A percentile compares a stretch with the other conserved stretches of the same genome.
Conservation (phyloP, 2,888 invertebrate species). For the Melanophora roralis region DNA sequence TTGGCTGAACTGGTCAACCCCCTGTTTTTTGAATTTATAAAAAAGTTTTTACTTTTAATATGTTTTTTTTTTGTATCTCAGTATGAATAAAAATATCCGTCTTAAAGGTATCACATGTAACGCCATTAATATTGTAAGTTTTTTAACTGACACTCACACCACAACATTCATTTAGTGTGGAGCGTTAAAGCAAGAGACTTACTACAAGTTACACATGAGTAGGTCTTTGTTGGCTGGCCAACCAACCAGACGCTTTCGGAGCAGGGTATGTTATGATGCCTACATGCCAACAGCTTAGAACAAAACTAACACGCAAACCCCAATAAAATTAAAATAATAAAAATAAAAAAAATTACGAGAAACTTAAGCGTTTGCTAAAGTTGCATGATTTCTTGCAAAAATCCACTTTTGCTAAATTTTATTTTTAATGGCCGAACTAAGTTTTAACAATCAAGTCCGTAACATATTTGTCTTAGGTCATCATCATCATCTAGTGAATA, state of each 20-base stretch:
- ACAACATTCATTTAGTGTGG: background rate
- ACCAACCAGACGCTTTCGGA: conserved; percentile 21
- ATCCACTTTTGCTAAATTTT: conserved; percentile 4
- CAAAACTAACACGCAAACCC: conserved; percentile 43
- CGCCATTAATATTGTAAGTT: conserved; percentile 48
- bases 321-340: background rate
- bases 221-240: conserved; percentile 47
- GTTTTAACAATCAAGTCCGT: conserved; percentile 1
- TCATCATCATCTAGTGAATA: conserved; percentile 4
- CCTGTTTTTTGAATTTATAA: background rate
- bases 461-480: background rate
- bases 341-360: background rate
- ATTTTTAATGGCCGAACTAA: conserved; percentile 52
- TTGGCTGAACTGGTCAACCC: conserved; percentile 33
- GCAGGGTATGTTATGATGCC: background rate
- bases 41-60: background rate
- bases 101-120: conserved; percentile 49
- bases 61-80: conserved; percentile 4
- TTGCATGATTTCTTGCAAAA: conserved; percentile 40
- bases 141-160: conserved; percentile 17
- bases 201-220: conserved; percentile 53
- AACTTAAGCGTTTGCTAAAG: background rate
- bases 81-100: conserved; percentile 20
- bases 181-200: conserved; percentile 22
- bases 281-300: conserved; percentile 7